Evolutionary conservation across 2,888 invertebrate species (phyloP).

Genomic region (Clitarchus hookeri): DNA sequence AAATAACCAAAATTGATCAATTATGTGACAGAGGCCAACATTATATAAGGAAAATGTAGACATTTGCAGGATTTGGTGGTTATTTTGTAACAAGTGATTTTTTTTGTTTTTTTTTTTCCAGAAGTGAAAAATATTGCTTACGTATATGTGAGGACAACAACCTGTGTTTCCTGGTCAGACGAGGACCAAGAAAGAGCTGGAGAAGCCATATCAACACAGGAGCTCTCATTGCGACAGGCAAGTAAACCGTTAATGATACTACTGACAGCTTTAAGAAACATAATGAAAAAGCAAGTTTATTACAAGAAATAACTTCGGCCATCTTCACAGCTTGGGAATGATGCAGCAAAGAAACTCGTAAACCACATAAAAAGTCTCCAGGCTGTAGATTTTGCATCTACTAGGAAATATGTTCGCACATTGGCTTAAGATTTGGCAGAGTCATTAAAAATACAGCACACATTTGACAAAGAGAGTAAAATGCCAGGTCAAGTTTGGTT

Average conservation of each 20-base stretch:
- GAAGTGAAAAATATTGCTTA: too few species aligned
- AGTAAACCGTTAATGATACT: neutral
- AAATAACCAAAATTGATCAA: too few species aligned
- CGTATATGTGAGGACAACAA: too few species aligned
- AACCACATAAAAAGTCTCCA: neutral
- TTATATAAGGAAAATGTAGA: too few species aligned
- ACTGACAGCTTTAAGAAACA: neutral
- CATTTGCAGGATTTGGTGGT: too few species aligned
- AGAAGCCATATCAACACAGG: too few species aligned
- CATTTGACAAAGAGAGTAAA: conserved; percentile 45
- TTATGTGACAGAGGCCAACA: too few species aligned
- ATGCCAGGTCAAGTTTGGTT: conserved; percentile 47
- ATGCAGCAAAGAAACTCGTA: neutral
- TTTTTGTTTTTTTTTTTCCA: too few species aligned
- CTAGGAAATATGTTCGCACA: neutral
- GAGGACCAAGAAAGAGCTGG: too few species aligned
- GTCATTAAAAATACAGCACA: conserved; percentile 42
- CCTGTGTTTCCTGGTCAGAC: too few species aligned
- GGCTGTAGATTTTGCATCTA: neutral
- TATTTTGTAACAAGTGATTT: too few species aligned
- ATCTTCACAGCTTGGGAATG: neutral
- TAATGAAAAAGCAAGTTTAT: neutral
- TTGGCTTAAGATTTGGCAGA: conserved; percentile 47
- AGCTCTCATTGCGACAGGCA: too few species aligned
- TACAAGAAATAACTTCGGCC: neutral